Evolutionary conservation across 2,888 invertebrate species (phyloP).

Genomic region (Hypolimnas misippus): DNA sequence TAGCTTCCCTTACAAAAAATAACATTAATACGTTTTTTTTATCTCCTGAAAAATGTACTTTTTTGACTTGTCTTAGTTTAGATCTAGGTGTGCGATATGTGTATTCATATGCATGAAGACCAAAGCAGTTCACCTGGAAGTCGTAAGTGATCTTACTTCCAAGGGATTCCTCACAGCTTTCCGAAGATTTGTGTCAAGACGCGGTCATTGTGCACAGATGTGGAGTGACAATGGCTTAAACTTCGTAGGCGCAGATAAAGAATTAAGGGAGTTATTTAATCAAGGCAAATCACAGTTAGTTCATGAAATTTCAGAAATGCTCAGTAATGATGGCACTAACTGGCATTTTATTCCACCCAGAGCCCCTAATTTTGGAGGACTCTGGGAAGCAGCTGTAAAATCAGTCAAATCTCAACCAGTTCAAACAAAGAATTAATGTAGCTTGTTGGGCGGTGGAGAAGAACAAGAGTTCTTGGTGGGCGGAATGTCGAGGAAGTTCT

Average conservation of each 20-base stretch:
- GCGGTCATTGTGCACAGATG: conserved; percentile 40
- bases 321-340: conserved; percentile 19
- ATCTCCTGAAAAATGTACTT: too few relatives aligned
- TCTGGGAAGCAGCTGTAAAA: neutral
- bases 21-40: too few relatives aligned
- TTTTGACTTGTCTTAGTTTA: too few relatives aligned
- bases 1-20: too few relatives aligned
- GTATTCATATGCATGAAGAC: conserved; percentile 42
- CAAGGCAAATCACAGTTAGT: neutral
- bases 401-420: neutral
- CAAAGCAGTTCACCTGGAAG: conserved; percentile 39
- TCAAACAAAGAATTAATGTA: too few relatives aligned
- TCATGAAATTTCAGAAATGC: conserved; percentile 17
- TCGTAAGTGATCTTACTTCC: conserved; percentile 33
- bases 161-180: conserved; percentile 41
- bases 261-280: conserved; percentile 26
- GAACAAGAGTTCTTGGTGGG: too few relatives aligned
- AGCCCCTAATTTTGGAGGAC: neutral
- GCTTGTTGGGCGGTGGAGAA: too few relatives aligned
- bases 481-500: too few relatives aligned
- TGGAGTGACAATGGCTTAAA: conserved; percentile 46
- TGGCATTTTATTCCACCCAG: neutral
- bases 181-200: conserved; percentile 40
- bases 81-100: too few relatives aligned
- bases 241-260: conserved; percentile 40